Percentiles rank a stretch among this genome's conserved stretches.
Conservation (phyloP, 2,113 vertebrate species). For the Blennius ocellaris region DNA sequence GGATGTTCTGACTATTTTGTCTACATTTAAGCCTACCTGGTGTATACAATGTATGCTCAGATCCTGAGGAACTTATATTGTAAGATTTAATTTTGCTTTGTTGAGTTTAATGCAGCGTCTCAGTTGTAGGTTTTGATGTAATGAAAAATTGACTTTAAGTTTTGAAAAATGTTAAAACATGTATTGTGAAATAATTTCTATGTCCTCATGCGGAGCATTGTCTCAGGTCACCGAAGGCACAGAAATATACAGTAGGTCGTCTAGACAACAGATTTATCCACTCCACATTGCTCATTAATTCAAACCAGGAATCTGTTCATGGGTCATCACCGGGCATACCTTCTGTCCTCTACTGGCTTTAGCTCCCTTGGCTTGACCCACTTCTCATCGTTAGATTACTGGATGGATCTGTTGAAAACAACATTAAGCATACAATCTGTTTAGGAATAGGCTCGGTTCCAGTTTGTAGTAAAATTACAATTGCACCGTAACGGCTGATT, state of each 20-base stretch:
- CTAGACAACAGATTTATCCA: slow-evolving; percentile 56
- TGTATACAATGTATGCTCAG: not conserved
- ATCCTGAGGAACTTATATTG: slow-evolving; percentile 15
- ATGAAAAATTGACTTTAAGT: not conserved
- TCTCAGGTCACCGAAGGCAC: not conserved
- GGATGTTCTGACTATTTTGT: not conserved
- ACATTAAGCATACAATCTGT: slow-evolving; percentile 42
- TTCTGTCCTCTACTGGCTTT: slow-evolving; percentile 23
- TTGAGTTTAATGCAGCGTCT: slow-evolving; percentile 11
- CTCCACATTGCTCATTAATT: slow-evolving; percentile 47
- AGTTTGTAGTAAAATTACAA: slow-evolving; percentile 17
- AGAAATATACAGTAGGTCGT: slow-evolving; percentile 13
- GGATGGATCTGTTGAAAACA: slow-evolving; percentile 54
- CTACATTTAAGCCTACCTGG: slow-evolving; percentile 8
- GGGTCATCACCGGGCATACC: slow-evolving; percentile 37
- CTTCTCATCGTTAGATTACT: slow-evolving; percentile 59
- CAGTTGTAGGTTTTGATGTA: slow-evolving; percentile 3
- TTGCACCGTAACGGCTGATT: slow-evolving; percentile 8
- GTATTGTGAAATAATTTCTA: too few relatives aligned
- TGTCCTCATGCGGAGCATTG: not conserved
- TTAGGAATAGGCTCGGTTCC: slow-evolving; percentile 16
- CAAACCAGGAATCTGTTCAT: slow-evolving; percentile 40
- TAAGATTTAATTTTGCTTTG: slow-evolving; percentile 32
- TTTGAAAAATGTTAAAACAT: too few relatives aligned
- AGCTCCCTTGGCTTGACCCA: slow-evolving; percentile 65